phyloP scores from a whole-genome alignment of 2,113 vertebrate species.

The Pica pica region DNA sequence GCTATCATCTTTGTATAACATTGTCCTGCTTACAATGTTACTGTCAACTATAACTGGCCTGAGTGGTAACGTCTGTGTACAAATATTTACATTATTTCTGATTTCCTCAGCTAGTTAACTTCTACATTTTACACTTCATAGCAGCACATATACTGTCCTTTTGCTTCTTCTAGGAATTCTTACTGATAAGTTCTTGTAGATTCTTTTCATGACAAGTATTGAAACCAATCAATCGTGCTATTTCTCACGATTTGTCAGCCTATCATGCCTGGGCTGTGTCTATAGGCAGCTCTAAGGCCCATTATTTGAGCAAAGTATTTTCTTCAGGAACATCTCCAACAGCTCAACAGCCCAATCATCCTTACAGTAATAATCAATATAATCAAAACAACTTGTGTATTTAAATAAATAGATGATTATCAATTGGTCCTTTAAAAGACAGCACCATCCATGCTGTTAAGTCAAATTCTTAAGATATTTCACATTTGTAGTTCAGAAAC shows the following conservation, averaged over 20 bases:
- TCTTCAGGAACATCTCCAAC: neutral
- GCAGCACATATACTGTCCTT: neutral
- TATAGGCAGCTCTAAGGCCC: neutral
- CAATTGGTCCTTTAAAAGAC: neutral
- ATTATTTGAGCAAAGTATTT: neutral
- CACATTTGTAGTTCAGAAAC: neutral
- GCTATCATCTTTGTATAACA: accelerated
- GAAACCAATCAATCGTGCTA: neutral
- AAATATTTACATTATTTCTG: neutral
- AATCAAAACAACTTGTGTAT: neutral
- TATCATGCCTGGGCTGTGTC: neutral
- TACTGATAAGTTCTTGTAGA: neutral
- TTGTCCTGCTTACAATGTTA: neutral
- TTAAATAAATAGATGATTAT: neutral
- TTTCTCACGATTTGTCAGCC: neutral
- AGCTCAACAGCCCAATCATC: neutral
- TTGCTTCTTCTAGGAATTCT: neutral
- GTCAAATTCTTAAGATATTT: neutral
- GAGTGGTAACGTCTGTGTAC: neutral
- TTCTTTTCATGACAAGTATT: neutral
- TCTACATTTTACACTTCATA: neutral
- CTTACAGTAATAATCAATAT: neutral
- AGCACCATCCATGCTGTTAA: neutral
- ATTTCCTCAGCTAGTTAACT: neutral
- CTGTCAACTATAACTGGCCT: neutral